Evolutionary conservation across 2,888 invertebrate genomes (phyloP), one percentile per base, ranked within the genome.

Genomic region (Helobdella robusta): DNA sequence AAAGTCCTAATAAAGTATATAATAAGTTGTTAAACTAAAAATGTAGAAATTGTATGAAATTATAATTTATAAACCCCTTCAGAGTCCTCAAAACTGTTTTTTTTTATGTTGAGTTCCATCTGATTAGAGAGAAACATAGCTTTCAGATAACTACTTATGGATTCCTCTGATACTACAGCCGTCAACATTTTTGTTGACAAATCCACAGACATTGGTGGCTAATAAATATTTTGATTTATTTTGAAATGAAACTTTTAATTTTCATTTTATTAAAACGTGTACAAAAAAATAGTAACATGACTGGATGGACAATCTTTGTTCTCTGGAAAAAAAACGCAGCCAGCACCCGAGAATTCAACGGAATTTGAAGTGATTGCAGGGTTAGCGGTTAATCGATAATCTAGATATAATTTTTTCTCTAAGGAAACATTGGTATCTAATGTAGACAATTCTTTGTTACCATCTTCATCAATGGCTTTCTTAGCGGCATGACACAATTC

Each of bases 401-500:
- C 25, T 5, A 62, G 34, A 15, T 32, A 28, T 30, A 62, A 30
- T 18, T 44, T 46, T 8, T 46, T 20, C 2, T 8, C 30, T 20
- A 67, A 18, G 18, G 25, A 8, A n/a, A 65, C 32, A 18, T 35
- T 11, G 30, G 65, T 54, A 3, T 56, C 44, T 23, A 67, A 36
- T n/a, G 52, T 56, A 23, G 44, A 25, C 54, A 66, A 59, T 4
- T 58, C 44, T 5, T 44, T 3, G 23, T 56, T 52, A 5, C 36
- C 59, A 28, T 64, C 34, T 15, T 44, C 48, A 25, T 66, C 46
- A 28, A 66, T 23, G 15, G 64, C 36, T 44, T 64, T 64, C 34
- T 46, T 18, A 5, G 50, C 66, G 5, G 36, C 66, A 4, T 66
- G 23, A 59, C 66, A 66, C 35, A 66, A 20, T n/a, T 30, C 54